A percentile compares a stretch with the other conserved stretches of the same genome.
Evolutionary conservation across 1,140 invertebrate genomes (phyloP).

Genomic region (Leptonema lineaticorne): DNA sequence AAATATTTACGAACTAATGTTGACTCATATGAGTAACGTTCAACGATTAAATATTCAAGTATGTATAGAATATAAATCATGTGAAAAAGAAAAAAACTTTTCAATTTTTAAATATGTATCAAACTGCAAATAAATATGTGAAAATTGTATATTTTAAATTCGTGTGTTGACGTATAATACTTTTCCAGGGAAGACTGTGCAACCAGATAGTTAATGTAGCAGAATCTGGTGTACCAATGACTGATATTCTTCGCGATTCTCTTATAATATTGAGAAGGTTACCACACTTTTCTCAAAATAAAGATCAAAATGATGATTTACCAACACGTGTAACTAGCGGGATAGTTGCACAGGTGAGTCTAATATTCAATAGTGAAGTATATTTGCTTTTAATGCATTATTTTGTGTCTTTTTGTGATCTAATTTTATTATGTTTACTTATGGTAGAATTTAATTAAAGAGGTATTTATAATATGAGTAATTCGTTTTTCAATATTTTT

Average conservation of each 20-base stretch:
- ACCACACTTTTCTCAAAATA: neutral
- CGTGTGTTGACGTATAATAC: neutral
- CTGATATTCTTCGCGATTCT: constrained; percentile 31
- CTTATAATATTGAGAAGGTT: constrained; percentile 27
- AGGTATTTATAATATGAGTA: too few relatives aligned
- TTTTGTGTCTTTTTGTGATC: too few relatives aligned
- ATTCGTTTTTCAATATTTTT: too few relatives aligned
- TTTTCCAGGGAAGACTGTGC: constrained; percentile 32
- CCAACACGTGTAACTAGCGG: constrained; percentile 31
- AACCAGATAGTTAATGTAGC: constrained; percentile 15
- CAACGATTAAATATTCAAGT: constrained; percentile 38
- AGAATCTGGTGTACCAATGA: neutral
- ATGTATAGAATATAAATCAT: too few relatives aligned
- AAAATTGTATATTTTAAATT: neutral
- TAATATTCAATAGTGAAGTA: neutral
- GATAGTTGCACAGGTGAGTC: constrained; percentile 31
- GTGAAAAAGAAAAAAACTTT: too few relatives aligned
- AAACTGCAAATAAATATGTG: too few relatives aligned
- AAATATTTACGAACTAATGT: constrained; percentile 38
- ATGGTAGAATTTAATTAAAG: too few relatives aligned
- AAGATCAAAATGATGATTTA: constrained; percentile 28
- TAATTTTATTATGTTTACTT: too few relatives aligned
- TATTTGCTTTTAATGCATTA: too few relatives aligned
- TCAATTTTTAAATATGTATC: too few relatives aligned
- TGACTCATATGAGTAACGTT: constrained; percentile 33